A percentile compares a stretch with the other conserved stretches of the same genome.
These are phyloP conservation scores for Erythrocercus mccallii DNA, from an alignment of 2,113 vertebrate species.

Conservation along the genomic window DNA sequence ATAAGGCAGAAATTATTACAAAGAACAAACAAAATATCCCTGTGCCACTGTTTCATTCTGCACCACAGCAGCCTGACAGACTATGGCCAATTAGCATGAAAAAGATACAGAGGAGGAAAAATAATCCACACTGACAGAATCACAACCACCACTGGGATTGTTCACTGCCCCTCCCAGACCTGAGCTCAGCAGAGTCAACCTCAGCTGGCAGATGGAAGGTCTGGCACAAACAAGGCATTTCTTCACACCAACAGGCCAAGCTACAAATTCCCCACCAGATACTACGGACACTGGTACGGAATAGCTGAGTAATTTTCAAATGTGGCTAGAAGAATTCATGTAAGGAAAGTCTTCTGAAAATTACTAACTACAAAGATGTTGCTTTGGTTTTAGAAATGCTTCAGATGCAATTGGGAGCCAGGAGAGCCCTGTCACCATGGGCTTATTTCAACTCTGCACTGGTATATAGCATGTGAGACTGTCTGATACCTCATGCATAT, in stretches of 20 bases:
- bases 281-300: neutral
- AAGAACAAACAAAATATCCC: neutral
- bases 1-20: neutral
- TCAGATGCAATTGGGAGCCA: neutral
- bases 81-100: neutral
- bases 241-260: neutral
- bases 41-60: neutral
- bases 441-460: neutral
- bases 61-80: neutral
- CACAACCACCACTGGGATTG: neutral
- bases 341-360: neutral
- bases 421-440: neutral
- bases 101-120: neutral
- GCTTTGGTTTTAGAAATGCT: neutral
- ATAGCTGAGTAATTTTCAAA: neutral
- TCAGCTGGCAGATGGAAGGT: neutral
- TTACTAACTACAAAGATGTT: neutral
- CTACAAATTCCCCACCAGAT: accelerated
- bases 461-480: accelerated
- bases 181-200: neutral
- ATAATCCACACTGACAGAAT: neutral
- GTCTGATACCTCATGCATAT: accelerated
- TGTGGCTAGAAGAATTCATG: neutral
- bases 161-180: neutral
- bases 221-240: neutral